These are phyloP conservation scores for Enteromius viviparus DNA, from an alignment of 2,797 vertebrate genomes.

Conservation along the genomic window DNA sequence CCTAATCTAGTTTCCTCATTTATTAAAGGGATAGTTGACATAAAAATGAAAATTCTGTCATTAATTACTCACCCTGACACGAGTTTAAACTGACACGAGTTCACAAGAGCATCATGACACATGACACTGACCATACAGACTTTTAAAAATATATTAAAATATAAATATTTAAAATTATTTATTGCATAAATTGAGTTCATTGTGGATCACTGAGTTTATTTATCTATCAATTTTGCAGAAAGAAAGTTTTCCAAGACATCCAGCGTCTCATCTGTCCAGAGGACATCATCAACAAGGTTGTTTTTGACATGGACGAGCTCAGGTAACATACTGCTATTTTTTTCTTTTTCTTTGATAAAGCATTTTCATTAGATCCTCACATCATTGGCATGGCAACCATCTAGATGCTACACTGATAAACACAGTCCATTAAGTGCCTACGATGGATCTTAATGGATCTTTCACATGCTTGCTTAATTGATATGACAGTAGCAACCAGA, in stretches of 20 bases:
- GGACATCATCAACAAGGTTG: conserved; percentile 82
- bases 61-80: too few relatives aligned
- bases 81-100: too few relatives aligned
- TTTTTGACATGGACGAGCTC: conserved; percentile 86
- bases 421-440: not conserved
- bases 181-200: not conserved
- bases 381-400: not conserved
- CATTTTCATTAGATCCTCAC: conserved; percentile 4
- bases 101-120: too few relatives aligned
- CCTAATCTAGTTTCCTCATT: too few relatives aligned
- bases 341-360: not conserved
- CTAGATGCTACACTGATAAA: not conserved
- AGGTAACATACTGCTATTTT: conserved; percentile 73
- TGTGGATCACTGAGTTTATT: not conserved
- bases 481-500: not conserved
- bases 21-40: too few relatives aligned
- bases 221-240: conserved; percentile 69
- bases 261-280: conserved; percentile 78
- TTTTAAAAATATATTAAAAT: too few relatives aligned
- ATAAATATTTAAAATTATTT: not conserved
- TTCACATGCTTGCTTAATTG: not conserved
- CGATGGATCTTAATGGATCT: conserved; percentile 24
- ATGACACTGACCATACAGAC: too few relatives aligned
- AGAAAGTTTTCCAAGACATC: conserved; percentile 88
- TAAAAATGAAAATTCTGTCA: too few relatives aligned